These are phyloP conservation scores for Beaufortia kweichowensis DNA, from an alignment of 2,113 vertebrate species.

Conservation along the genomic window DNA sequence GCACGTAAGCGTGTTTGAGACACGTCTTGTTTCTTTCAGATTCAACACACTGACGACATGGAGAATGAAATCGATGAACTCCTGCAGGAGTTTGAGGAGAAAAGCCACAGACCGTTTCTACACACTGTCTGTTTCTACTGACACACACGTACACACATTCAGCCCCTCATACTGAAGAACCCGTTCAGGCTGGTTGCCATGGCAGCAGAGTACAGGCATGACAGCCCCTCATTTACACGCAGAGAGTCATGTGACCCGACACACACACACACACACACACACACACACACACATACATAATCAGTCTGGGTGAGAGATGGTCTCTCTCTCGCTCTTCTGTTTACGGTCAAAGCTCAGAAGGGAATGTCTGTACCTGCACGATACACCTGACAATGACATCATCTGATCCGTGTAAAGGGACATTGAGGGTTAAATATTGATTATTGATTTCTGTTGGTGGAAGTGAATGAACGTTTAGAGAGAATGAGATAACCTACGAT, in stretches of 20 bases:
- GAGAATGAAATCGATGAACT: conserved; percentile 99
- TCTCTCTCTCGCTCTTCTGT: not conserved
- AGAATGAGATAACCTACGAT: too few species aligned
- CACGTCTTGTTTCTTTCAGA: conserved; percentile 69
- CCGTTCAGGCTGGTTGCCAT: not conserved
- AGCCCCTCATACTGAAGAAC: not conserved
- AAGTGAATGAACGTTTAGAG: too few species aligned
- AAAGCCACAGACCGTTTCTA: conserved; percentile 93
- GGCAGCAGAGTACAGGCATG: not conserved
- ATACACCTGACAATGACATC: too few species aligned
- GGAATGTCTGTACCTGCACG: not conserved
- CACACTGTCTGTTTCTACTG: conserved; percentile 99
- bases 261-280: too few species aligned
- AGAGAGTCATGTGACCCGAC: not conserved
- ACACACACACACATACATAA: not conserved
- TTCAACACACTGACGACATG: conserved; percentile 98
- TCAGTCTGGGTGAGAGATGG: too few species aligned
- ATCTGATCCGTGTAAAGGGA: not conserved
- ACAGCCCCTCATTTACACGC: not conserved
- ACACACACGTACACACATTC: conserved; percentile 50
- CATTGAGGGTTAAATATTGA: not conserved
- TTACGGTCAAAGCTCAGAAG: not conserved
- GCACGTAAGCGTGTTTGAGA: not conserved
- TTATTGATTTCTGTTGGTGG: not conserved
- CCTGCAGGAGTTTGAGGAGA: conserved; percentile 97